A percentile compares a stretch with the other conserved stretches of the same genome.
These are phyloP conservation scores for Bombus difficillimus DNA, from an alignment of 1,140 invertebrate genomes.

Conservation along the genomic window DNA sequence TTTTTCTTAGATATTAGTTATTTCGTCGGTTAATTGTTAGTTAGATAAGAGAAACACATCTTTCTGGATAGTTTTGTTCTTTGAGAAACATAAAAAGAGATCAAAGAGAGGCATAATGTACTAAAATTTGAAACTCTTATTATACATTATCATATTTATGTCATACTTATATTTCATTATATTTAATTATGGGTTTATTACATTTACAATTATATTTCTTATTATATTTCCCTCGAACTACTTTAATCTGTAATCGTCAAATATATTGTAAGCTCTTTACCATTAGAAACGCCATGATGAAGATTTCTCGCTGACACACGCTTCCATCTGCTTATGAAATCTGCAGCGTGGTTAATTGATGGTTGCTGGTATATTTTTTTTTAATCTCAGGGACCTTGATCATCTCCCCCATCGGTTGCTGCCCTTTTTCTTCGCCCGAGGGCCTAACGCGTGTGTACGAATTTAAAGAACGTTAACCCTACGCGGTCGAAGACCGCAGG, in stretches of 20 bases:
- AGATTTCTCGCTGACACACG: conserved; percentile 43
- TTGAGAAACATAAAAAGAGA: no score
- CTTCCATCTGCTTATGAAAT: conserved; percentile 32
- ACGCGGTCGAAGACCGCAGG: conserved; percentile 30
- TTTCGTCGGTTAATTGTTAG: no score
- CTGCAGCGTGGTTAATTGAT: conserved; percentile 35
- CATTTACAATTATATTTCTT: no score
- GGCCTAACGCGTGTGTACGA: conserved; percentile 33
- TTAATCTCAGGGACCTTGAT: background rate
- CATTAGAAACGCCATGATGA: background rate
- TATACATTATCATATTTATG: no score
- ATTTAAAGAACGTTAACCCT: conserved; percentile 53
- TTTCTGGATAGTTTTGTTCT: no score
- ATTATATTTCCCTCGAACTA: background rate
- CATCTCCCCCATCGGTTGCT: background rate
- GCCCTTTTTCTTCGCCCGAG: conserved; percentile 24
- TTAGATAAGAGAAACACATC: no score
- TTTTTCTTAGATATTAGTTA: no score
- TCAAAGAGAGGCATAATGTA: no score
- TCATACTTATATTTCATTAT: no score
- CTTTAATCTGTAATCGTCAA: background rate
- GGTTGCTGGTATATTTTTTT: background rate
- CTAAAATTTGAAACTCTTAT: no score
- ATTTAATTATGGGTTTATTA: no score
- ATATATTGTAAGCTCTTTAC: background rate